These are phyloP conservation scores for Diarsia brunnea DNA, from an alignment of 2,888 invertebrate genomes.

Conservation along the genomic window DNA sequence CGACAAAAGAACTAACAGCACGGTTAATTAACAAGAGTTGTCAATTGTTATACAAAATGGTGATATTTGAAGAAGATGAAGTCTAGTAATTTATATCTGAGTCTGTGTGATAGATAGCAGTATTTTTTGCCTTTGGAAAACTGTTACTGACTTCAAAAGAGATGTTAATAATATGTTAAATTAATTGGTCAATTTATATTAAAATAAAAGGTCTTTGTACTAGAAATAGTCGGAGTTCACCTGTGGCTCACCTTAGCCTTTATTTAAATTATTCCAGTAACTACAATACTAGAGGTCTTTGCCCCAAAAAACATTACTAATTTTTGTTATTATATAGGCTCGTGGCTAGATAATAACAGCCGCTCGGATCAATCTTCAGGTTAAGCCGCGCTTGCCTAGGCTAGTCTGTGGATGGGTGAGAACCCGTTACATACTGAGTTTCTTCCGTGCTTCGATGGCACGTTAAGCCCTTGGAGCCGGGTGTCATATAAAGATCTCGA, in stretches of 20 bases:
- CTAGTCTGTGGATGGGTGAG: too few relatives aligned
- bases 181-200: neutral
- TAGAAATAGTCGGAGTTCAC: neutral
- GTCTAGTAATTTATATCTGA: neutral
- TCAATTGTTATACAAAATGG: neutral
- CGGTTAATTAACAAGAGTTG: neutral
- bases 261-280: neutral
- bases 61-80: neutral
- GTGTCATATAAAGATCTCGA: too few relatives aligned
- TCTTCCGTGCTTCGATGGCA: too few relatives aligned
- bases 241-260: neutral
- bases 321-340: neutral
- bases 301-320: neutral
- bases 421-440: too few relatives aligned
- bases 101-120: neutral
- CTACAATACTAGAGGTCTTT: neutral
- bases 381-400: too few relatives aligned
- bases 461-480: too few relatives aligned
- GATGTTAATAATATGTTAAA: neutral
- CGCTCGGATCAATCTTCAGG: too few relatives aligned
- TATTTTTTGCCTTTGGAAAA: neutral
- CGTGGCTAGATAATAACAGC: too few relatives aligned
- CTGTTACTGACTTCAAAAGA: neutral
- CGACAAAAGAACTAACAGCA: conserved; percentile 7
- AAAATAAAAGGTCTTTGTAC: neutral